These are phyloP conservation scores for Odontophorus gujanensis DNA, from an alignment of 2,113 vertebrate species.

Conservation along the genomic window DNA sequence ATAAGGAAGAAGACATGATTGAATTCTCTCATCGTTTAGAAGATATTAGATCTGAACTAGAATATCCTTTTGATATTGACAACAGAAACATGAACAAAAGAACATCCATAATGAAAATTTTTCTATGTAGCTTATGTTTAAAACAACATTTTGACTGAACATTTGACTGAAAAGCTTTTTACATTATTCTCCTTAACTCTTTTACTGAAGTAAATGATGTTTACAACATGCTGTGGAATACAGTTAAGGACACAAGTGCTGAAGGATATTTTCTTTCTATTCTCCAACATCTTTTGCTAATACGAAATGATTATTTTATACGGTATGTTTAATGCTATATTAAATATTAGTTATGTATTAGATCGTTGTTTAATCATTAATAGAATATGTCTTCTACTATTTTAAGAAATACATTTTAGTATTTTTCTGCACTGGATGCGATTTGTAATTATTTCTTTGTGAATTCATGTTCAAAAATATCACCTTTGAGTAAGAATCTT, in stretches of 20 bases:
- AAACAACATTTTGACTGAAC: background rate
- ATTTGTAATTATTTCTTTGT: background rate
- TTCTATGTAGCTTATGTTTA: background rate
- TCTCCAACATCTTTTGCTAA: constrained; percentile 94
- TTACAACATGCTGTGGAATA: constrained; percentile 88
- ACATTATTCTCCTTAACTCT: constrained; percentile 81
- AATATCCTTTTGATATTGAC: constrained; percentile 90
- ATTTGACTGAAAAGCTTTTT: background rate
- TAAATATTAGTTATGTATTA: background rate
- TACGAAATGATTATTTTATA: constrained; percentile 93
- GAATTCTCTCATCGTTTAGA: constrained; percentile 95
- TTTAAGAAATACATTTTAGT: background rate
- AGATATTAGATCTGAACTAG: constrained; percentile 91
- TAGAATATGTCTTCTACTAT: background rate
- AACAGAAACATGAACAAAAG: background rate
- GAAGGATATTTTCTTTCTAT: constrained; percentile 94
- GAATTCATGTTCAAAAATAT: background rate
- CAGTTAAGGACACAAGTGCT: constrained; percentile 89
- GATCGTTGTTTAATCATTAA: background rate
- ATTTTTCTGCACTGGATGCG: background rate
- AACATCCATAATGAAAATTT: background rate
- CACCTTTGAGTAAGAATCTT: background rate
- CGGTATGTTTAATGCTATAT: constrained; percentile 81
- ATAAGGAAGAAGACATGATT: constrained; percentile 96
- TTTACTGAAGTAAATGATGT: constrained; percentile 92